Evolutionary conservation across 1,140 invertebrate species (phyloP).

Genomic region (Saccostrea glomerata): DNA sequence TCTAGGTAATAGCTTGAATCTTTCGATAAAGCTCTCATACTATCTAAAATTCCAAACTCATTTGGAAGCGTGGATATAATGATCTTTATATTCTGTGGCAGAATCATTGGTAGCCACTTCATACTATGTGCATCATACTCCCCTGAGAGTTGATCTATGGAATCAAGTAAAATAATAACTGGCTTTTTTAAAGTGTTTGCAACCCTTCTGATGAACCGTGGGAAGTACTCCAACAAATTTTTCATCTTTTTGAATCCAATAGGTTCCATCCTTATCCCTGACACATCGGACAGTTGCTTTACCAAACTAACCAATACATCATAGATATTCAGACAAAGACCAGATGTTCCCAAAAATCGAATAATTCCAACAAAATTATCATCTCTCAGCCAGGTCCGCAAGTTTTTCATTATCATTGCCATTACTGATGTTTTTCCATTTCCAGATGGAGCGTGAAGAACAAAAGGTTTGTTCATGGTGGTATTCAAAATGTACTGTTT

Average conservation of each 20-base stretch:
- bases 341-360: constrained; percentile 68
- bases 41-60: constrained; percentile 71
- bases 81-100: constrained; percentile 81
- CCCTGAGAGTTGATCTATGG: constrained; percentile 74
- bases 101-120: constrained; percentile 72
- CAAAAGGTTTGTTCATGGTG: constrained; percentile 61
- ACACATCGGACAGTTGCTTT: constrained; percentile 59
- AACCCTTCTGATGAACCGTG: constrained; percentile 64
- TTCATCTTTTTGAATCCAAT: constrained; percentile 62
- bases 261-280: constrained; percentile 57
- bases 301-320: constrained; percentile 61
- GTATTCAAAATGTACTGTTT: constrained; percentile 56
- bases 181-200: constrained; percentile 63
- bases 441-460: constrained; percentile 67
- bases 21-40: constrained; percentile 63
- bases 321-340: constrained; percentile 60
- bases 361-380: constrained; percentile 60
- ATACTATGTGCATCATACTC: constrained; percentile 69
- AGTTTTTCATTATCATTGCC: constrained; percentile 60
- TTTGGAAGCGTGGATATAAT: constrained; percentile 83
- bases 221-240: constrained; percentile 64
- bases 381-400: constrained; percentile 57
- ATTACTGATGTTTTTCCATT: constrained; percentile 70
- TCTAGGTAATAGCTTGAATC: constrained; percentile 63
- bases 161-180: constrained; percentile 76